These are phyloP conservation scores for Darevskia nairensis DNA, from an alignment of 2,797 vertebrate genomes.

Conservation along the genomic window DNA sequence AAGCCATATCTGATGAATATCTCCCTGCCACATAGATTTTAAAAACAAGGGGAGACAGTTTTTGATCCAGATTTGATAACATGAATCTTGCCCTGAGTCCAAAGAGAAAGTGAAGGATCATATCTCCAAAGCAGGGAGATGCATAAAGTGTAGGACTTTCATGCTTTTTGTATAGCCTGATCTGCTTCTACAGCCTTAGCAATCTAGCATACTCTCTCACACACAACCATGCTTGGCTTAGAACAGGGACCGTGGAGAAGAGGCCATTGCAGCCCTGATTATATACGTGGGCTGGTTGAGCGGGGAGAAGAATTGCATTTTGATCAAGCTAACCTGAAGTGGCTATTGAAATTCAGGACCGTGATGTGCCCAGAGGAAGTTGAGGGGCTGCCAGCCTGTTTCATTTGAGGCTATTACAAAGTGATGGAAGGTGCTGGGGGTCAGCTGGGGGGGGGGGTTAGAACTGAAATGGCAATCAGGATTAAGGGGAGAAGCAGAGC, in stretches of 20 bases:
- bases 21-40: background rate
- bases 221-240: background rate
- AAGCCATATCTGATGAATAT: background rate
- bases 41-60: background rate
- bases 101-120: background rate
- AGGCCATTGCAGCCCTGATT: background rate
- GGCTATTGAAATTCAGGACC: background rate
- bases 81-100: background rate
- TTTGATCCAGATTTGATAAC: background rate
- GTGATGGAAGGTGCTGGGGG: too few species aligned
- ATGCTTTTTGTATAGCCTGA: background rate
- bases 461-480: background rate
- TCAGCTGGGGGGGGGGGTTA: background rate
- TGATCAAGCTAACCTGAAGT: background rate
- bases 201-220: background rate
- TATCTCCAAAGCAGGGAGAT: background rate
- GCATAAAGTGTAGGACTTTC: accelerated
- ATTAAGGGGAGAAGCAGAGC: background rate
- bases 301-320: background rate
- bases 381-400: background rate
- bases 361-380: background rate
- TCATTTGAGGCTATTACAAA: background rate
- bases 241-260: background rate
- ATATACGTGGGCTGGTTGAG: background rate
- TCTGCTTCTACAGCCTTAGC: background rate